Evolutionary conservation across 2,113 vertebrate genomes (phyloP).

Genomic region (Pantherophis guttatus): DNA sequence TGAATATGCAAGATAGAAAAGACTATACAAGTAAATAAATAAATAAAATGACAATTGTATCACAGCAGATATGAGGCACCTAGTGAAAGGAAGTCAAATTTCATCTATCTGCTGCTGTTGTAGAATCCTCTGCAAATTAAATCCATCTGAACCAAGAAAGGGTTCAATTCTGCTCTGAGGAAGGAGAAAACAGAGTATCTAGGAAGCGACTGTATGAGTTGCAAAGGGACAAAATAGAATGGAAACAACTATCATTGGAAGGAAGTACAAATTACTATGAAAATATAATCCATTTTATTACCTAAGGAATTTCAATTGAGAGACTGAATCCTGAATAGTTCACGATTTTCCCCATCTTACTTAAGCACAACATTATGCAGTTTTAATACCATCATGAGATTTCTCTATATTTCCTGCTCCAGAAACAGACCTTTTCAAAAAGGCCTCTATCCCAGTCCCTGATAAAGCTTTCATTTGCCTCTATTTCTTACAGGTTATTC

Average conservation of each 20-base stretch:
- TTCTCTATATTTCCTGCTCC: background rate
- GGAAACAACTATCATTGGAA: background rate
- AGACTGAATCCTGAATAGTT: background rate
- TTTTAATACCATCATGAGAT: background rate
- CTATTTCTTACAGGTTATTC: conserved; percentile 3
- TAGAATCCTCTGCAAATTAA: background rate
- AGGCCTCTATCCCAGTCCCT: background rate
- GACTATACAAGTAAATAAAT: background rate
- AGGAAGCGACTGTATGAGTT: background rate
- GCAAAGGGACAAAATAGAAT: background rate
- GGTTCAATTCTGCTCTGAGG: background rate
- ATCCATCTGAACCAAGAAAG: background rate
- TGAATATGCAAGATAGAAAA: background rate
- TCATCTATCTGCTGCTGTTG: background rate
- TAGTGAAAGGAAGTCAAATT: background rate
- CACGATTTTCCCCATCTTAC: background rate
- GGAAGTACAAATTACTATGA: background rate
- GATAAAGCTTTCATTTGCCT: background rate
- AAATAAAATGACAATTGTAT: background rate
- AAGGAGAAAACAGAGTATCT: background rate
- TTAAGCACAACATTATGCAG: background rate
- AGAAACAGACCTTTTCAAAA: background rate
- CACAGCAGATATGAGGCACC: background rate
- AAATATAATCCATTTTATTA: background rate
- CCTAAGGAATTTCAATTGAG: background rate